These are phyloP conservation scores for Lepeophtheirus nordmannii DNA, from an alignment of 2,888 invertebrate genomes.

Conservation along the genomic window DNA sequence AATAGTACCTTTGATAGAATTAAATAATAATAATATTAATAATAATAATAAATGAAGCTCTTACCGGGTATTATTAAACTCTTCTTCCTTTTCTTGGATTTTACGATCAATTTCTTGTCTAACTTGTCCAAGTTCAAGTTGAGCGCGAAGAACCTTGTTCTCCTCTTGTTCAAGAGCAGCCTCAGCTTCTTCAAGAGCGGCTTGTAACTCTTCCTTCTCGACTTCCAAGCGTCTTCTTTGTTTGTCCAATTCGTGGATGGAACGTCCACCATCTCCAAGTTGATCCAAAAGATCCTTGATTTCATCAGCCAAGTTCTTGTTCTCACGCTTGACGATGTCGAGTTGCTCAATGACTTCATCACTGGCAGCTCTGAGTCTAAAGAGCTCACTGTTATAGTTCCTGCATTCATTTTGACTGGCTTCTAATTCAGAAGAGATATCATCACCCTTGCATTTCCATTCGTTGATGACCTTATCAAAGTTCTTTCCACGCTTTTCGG, in stretches of 20 bases:
- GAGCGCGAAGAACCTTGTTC: slow-evolving; percentile 37
- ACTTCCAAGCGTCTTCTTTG: slow-evolving; percentile 84
- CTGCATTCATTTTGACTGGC: slow-evolving; percentile 98
- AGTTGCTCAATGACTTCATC: slow-evolving; percentile 90
- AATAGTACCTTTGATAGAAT: neutral
- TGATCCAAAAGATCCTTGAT: slow-evolving; percentile 98
- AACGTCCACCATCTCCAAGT: slow-evolving; percentile 97
- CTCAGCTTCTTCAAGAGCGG: slow-evolving; percentile 44
- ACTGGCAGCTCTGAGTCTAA: slow-evolving; percentile 90
- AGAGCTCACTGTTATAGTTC: slow-evolving; percentile 96
- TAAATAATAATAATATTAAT: neutral
- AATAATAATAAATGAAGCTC: no score
- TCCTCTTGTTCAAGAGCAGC: slow-evolving; percentile 43
- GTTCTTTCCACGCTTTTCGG: slow-evolving; percentile 99
- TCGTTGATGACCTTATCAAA: slow-evolving; percentile 80
- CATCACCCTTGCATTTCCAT: slow-evolving; percentile 98
- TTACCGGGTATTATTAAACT: slow-evolving; percentile 43
- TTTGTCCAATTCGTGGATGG: slow-evolving; percentile 98
- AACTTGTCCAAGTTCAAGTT: slow-evolving; percentile 93
- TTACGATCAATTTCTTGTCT: slow-evolving; percentile 98
- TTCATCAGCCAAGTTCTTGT: slow-evolving; percentile 98
- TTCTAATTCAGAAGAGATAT: slow-evolving; percentile 89
- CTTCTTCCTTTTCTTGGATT: slow-evolving; percentile 83
- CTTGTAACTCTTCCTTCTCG: slow-evolving; percentile 37
- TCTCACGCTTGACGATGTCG: slow-evolving; percentile 94